Conservation (phyloP, 2,113 vertebrate species). For the Apistogramma diplotaenia region DNA sequence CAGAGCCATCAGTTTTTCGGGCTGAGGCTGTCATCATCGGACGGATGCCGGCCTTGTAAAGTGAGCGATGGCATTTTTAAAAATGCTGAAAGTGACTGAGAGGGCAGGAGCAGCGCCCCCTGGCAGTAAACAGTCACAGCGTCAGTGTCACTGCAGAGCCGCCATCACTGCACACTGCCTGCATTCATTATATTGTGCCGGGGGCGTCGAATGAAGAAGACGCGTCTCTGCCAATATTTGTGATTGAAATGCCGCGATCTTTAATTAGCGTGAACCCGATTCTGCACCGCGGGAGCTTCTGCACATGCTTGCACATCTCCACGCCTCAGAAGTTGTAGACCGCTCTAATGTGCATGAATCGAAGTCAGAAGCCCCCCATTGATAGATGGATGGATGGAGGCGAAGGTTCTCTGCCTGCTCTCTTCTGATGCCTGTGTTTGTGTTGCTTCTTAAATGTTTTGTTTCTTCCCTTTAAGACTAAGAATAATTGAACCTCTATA, state of each 20-base stretch:
- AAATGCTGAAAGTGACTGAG: slow-evolving; percentile 14
- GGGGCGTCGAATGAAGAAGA: too few relatives aligned
- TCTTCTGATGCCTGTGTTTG: too few relatives aligned
- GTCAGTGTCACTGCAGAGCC: neutral
- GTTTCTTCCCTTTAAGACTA: neutral
- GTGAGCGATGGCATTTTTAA: slow-evolving; percentile 25
- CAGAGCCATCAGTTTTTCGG: slow-evolving; percentile 9
- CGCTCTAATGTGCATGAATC: too few relatives aligned
- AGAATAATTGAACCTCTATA: neutral
- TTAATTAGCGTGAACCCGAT: too few relatives aligned
- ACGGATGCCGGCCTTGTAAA: slow-evolving; percentile 37
- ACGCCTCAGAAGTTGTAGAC: too few relatives aligned
- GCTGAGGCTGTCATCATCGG: neutral
- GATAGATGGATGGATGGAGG: too few relatives aligned
- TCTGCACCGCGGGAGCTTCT: too few relatives aligned
- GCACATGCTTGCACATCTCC: neutral
- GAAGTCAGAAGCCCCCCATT: neutral
- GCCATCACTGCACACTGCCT: neutral
- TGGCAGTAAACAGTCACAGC: neutral
- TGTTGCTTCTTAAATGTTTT: neutral
- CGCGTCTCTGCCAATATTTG: too few relatives aligned
- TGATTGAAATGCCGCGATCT: too few relatives aligned
- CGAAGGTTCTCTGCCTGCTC: too few relatives aligned
- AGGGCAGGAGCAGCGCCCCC: neutral
- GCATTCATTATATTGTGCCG: too few relatives aligned